Base-by-base conservation (phyloP, 2,113 vertebrate genomes). In the Oenanthe melanoleuca region DNA sequence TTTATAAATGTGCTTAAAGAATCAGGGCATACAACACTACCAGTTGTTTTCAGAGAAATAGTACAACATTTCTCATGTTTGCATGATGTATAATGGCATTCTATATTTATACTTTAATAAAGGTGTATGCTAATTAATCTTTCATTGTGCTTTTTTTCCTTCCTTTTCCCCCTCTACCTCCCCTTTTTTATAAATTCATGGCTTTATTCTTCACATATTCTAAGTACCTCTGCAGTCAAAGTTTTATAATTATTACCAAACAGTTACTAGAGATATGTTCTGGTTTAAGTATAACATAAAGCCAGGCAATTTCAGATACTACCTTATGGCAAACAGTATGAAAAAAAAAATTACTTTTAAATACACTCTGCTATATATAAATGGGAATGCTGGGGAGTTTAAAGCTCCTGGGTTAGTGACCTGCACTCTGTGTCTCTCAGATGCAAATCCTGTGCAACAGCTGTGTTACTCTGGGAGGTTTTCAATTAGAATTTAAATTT, bases 231-330 rank as follows among this genome's bases (percentile, higher is more conserved):
- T 65, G 64, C 67, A 77, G 73, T 60, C 65, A 16, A 79, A 82
- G 34, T 92, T 91, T 89, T 55, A 72, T 50, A 77, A 49, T 82
- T 57, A 28, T 88, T 82, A 82, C 38, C 63, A 16, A 71, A 70
- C 52, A 61, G 78, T 57, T 73, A 85, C 59, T 66, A 86, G 87
- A 67, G 81, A 60, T 70, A 53, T 70, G 71, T 86, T 77, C 61
- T 77, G n/a, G n/a, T 88, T 93, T 95, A 93, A 95, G 66, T 57
- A 87, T 34, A 90, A 71, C 59, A 88, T 88, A 94, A 95, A 96
- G 67, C 42, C 38, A 66, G 42, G 63, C 50, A 86, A 70, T 93
- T 94, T 94, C 71, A 92, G 83, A 83, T 56, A 33, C 15, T 69
- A 64, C 84, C 57, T 86, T 49, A 75, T 1, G 5, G 63, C 29